Evolutionary conservation across 2,888 invertebrate species (phyloP).

Genomic region (Dermolepida albohirtum): DNA sequence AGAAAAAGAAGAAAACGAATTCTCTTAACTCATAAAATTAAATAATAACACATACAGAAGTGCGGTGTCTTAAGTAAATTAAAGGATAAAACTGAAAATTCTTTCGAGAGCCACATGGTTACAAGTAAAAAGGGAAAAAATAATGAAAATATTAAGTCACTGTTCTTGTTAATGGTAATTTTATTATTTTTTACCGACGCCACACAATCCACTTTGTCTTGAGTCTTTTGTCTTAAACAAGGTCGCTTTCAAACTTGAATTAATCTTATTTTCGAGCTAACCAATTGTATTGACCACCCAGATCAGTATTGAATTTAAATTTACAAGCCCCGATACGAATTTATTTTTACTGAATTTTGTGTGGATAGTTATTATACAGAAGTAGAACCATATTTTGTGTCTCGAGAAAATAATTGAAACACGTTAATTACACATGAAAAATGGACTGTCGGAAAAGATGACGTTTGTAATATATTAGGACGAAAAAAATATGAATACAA

Average conservation of each 20-base stretch:
- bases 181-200: slow-evolving; percentile 46
- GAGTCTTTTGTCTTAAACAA: slow-evolving; percentile 43
- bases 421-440: too few relatives aligned
- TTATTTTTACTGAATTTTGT: too few relatives aligned
- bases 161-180: slow-evolving; percentile 50
- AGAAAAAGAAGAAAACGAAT: slow-evolving; percentile 17
- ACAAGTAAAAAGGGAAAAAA: slow-evolving; percentile 19
- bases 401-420: too few relatives aligned
- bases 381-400: too few relatives aligned
- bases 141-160: slow-evolving; percentile 46
- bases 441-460: too few relatives aligned
- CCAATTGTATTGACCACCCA: slow-evolving; percentile 16
- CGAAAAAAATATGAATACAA: too few relatives aligned
- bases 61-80: slow-evolving; percentile 51
- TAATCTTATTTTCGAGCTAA: slow-evolving; percentile 40
- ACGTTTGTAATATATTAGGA: too few relatives aligned
- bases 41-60: slow-evolving; percentile 49
- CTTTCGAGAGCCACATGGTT: slow-evolving; percentile 46
- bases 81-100: slow-evolving; percentile 48
- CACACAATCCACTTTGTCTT: slow-evolving; percentile 34
- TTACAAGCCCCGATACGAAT: too few relatives aligned
- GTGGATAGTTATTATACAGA: too few relatives aligned
- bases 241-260: slow-evolving; percentile 40
- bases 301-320: too few relatives aligned
- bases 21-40: slow-evolving; percentile 50